Evolutionary conservation across 2,888 invertebrate species (phyloP).

Genomic region (Orgyia antiqua): DNA sequence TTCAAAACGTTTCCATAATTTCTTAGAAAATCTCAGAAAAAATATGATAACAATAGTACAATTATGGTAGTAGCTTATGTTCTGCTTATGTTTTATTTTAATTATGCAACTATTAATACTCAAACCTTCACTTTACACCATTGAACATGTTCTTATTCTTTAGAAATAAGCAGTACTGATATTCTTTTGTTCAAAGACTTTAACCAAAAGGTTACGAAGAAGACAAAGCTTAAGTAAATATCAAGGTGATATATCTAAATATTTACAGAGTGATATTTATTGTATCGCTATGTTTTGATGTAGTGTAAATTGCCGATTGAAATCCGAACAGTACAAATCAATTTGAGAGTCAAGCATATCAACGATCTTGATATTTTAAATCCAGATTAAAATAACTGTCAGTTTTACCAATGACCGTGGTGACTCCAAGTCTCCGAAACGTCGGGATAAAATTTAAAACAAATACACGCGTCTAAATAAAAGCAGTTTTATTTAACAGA

Average conservation of each 20-base stretch:
- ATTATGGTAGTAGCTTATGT: too few relatives aligned
- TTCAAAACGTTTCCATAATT: too few relatives aligned
- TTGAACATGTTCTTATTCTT: constrained; percentile 22
- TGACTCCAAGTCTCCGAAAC: too few relatives aligned
- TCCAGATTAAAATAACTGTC: background rate
- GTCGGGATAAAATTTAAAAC: too few relatives aligned
- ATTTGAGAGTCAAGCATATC: constrained; percentile 25
- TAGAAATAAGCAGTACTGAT: constrained; percentile 28
- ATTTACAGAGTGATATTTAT: constrained; percentile 13
- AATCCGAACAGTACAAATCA: constrained; percentile 55
- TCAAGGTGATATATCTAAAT: constrained; percentile 37
- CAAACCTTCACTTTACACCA: background rate
- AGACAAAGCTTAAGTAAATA: constrained; percentile 31
- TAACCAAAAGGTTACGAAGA: constrained; percentile 33
- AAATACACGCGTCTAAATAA: too few relatives aligned
- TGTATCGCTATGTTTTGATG: constrained; percentile 27
- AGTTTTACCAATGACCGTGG: too few relatives aligned
- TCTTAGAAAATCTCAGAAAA: too few relatives aligned
- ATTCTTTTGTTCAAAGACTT: constrained; percentile 26
- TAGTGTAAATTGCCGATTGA: constrained; percentile 41
- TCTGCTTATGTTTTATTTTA: too few relatives aligned
- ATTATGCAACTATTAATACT: too few relatives aligned
- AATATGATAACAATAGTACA: too few relatives aligned
- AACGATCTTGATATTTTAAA: background rate
- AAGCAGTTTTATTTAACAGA: too few relatives aligned